These are phyloP conservation scores for Oreochromis tanganicae DNA, from an alignment of 2,113 vertebrate species.

Conservation along the genomic window DNA sequence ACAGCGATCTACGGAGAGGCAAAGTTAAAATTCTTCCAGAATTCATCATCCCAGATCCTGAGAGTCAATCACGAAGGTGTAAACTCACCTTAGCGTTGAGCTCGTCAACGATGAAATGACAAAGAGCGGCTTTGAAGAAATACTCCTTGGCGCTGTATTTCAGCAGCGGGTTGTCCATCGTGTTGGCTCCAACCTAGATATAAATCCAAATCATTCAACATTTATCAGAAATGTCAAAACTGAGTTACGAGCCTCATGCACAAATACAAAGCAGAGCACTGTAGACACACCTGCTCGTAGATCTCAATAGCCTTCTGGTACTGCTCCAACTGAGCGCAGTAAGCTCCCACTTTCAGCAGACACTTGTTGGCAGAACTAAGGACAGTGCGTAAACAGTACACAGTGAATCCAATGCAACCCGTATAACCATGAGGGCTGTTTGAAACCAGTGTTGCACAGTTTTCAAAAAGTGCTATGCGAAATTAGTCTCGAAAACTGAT, in stretches of 20 bases:
- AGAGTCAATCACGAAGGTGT: fast-evolving
- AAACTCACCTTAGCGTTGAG: conserved; percentile 88
- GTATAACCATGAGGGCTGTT: fast-evolving
- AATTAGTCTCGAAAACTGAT: not conserved
- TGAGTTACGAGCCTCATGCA: not conserved
- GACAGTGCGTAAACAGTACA: not conserved
- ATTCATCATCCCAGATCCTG: not conserved
- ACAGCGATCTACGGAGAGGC: conserved; percentile 81
- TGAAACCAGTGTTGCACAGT: not conserved
- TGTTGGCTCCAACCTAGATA: conserved; percentile 86
- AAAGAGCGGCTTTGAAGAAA: conserved; percentile 97
- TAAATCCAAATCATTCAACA: not conserved
- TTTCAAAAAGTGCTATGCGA: not conserved
- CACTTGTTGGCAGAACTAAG: conserved; percentile 93
- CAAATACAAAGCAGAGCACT: not conserved
- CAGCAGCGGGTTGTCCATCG: conserved; percentile 95
- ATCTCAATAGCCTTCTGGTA: conserved; percentile 96
- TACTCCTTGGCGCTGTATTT: conserved; percentile 99
- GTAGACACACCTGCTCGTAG: conserved; percentile 87
- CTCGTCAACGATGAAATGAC: conserved; percentile 97
- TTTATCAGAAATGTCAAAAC: not conserved
- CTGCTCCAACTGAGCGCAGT: conserved; percentile 93
- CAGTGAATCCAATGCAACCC: not conserved
- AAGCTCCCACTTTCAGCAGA: conserved; percentile 93
- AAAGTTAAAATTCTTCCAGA: not conserved